A percentile compares a stretch with the other conserved stretches of the same genome.
Evolutionary conservation across 2,888 invertebrate genomes (phyloP).

Genomic region (Trimorus sp.): DNA sequence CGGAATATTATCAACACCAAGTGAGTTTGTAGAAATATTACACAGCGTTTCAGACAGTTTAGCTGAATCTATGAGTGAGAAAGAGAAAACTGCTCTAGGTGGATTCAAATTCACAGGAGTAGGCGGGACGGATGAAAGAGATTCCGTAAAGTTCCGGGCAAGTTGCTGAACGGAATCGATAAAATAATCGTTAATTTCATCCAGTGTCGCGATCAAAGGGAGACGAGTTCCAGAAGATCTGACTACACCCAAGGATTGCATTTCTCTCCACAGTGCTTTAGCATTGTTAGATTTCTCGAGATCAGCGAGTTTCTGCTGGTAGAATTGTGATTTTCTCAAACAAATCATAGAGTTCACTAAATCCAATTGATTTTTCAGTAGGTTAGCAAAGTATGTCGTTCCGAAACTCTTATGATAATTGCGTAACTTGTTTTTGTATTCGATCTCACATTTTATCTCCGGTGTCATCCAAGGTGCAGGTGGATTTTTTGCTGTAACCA

Average conservation of each 20-base stretch:
- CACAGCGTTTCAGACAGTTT: too few relatives aligned
- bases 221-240: neutral
- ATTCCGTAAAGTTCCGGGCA: too few relatives aligned
- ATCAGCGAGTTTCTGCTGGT: neutral
- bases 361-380: neutral
- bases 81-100: too few relatives aligned
- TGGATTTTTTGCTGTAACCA: neutral
- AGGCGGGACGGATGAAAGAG: too few relatives aligned
- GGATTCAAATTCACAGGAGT: too few relatives aligned
- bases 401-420: neutral
- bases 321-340: neutral
- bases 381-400: neutral
- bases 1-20: neutral
- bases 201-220: neutral
- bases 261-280: neutral
- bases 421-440: neutral
- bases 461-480: slow-evolving; percentile 4
- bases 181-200: neutral
- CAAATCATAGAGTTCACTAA: neutral
- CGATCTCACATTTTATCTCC: neutral
- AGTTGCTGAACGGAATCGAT: neutral
- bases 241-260: neutral
- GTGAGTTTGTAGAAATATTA: neutral
- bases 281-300: neutral
- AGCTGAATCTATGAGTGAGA: too few relatives aligned